Conservation (phyloP, 1,140 invertebrate genomes). For the Drosophila tropicalis region DNA sequence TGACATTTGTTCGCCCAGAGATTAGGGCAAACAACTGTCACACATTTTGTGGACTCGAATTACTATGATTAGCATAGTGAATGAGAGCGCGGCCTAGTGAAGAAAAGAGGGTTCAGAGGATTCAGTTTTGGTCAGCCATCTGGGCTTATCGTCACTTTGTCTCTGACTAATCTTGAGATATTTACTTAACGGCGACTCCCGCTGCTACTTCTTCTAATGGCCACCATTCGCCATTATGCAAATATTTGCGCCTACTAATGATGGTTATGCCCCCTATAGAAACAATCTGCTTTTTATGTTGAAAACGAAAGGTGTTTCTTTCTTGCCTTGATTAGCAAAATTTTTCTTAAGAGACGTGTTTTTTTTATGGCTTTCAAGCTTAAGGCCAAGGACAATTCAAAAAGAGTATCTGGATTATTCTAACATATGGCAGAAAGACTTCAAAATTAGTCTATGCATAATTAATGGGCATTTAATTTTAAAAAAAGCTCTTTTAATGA, state of each 20-base stretch:
- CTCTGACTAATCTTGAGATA: slow-evolving; percentile 47
- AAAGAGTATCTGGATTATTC: neutral
- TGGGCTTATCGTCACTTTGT: slow-evolving; percentile 54
- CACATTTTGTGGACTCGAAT: slow-evolving; percentile 74
- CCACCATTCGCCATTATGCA: slow-evolving; percentile 62
- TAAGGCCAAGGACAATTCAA: slow-evolving; percentile 37
- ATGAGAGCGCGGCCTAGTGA: neutral
- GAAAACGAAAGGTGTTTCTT: slow-evolving; percentile 68
- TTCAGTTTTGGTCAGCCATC: slow-evolving; percentile 39
- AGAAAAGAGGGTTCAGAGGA: slow-evolving; percentile 8
- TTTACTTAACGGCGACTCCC: slow-evolving; percentile 22
- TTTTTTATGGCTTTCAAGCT: slow-evolving; percentile 25
- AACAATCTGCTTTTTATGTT: slow-evolving; percentile 63
- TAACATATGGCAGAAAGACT: neutral
- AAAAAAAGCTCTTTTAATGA: slow-evolving; percentile 6
- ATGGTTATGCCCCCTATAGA: slow-evolving; percentile 38
- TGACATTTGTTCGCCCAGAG: slow-evolving; percentile 73
- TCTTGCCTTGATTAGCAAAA: neutral
- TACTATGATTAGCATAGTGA: slow-evolving; percentile 72
- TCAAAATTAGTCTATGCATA: slow-evolving; percentile 15
- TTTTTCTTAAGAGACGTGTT: slow-evolving; percentile 29
- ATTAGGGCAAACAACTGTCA: slow-evolving; percentile 78
- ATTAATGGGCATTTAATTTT: slow-evolving; percentile 12
- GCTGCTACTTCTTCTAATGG: slow-evolving; percentile 52
- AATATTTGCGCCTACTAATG: slow-evolving; percentile 79